Percentiles rank a stretch among this genome's conserved stretches.
Conservation (phyloP, 2,888 invertebrate species). For the Patella ulyssiponensis region DNA sequence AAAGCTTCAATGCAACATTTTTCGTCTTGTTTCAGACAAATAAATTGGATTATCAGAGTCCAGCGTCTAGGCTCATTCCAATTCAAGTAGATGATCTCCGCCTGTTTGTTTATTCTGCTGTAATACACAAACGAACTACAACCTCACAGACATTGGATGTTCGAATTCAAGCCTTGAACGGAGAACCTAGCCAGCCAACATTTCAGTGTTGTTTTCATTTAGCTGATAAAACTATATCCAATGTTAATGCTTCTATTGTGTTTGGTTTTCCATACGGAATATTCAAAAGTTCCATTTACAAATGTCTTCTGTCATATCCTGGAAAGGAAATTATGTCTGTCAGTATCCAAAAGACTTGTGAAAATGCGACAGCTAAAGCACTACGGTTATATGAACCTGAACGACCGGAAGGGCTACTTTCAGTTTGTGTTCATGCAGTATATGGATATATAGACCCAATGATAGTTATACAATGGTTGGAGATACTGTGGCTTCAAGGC, state of each 20-base stretch:
- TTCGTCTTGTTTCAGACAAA: too few relatives aligned
- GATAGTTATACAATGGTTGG: not conserved
- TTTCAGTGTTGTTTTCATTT: not conserved
- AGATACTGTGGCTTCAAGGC: not conserved
- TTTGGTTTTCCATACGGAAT: not conserved
- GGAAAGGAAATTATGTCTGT: too few relatives aligned
- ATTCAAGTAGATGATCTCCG: too few relatives aligned
- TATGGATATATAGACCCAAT: not conserved
- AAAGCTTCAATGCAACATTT: too few relatives aligned
- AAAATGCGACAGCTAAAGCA: too few relatives aligned
- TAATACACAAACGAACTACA: too few relatives aligned
- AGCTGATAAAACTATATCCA: not conserved
- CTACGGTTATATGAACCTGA: not conserved
- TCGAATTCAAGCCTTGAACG: not conserved
- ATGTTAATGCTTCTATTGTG: not conserved
- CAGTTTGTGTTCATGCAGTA: not conserved
- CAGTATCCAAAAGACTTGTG: too few relatives aligned
- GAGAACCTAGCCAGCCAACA: not conserved
- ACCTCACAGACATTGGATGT: not conserved
- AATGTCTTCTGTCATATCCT: not conserved
- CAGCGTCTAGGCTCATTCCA: too few relatives aligned
- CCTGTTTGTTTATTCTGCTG: too few relatives aligned
- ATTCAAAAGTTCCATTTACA: not conserved
- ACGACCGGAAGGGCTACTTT: not conserved
- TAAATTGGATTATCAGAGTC: too few relatives aligned